These are phyloP conservation scores for Melanogrammus aeglefinus DNA, from an alignment of 2,797 vertebrate species.

Conservation along the genomic window DNA sequence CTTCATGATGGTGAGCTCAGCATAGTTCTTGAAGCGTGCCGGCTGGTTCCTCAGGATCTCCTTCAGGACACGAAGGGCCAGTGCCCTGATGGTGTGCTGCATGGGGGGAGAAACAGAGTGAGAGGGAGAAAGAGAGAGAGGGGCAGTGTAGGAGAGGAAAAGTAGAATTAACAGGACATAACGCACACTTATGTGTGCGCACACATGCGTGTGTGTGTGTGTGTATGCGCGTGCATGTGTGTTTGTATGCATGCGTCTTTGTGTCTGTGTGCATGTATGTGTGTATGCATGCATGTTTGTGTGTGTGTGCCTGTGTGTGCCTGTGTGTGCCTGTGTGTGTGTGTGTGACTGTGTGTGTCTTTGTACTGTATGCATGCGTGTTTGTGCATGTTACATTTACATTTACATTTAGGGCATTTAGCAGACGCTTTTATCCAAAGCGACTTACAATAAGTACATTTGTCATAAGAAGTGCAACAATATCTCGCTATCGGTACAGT, in stretches of 20 bases:
- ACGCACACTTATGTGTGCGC: not conserved
- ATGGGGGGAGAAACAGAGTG: not conserved
- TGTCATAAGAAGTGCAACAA: too few species aligned
- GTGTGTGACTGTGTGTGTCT: conserved; percentile 15
- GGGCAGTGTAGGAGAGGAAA: too few species aligned
- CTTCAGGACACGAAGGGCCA: conserved; percentile 90
- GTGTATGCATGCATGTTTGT: not conserved
- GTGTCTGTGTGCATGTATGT: not conserved
- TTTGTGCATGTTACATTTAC: too few species aligned
- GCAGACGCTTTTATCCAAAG: too few species aligned
- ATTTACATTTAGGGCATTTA: too few species aligned
- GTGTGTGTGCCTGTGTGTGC: not conserved
- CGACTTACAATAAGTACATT: too few species aligned
- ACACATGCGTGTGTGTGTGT: not conserved
- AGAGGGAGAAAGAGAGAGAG: too few species aligned
- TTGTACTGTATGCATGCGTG: too few species aligned
- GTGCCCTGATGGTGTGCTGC: conserved; percentile 91
- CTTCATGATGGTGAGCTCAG: conserved; percentile 98
- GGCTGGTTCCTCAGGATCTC: conserved; percentile 97
- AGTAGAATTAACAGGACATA: too few species aligned
- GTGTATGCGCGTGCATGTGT: not conserved
- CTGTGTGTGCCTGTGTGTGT: not conserved
- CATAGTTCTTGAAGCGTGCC: conserved; percentile 96
- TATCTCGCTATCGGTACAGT: too few species aligned
- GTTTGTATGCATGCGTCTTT: not conserved